Percentiles rank a stretch among this genome's conserved stretches.
phyloP scores from a whole-genome alignment of 37 sponge, comb jelly and placozoan species.

The Spongia lamella region DNA sequence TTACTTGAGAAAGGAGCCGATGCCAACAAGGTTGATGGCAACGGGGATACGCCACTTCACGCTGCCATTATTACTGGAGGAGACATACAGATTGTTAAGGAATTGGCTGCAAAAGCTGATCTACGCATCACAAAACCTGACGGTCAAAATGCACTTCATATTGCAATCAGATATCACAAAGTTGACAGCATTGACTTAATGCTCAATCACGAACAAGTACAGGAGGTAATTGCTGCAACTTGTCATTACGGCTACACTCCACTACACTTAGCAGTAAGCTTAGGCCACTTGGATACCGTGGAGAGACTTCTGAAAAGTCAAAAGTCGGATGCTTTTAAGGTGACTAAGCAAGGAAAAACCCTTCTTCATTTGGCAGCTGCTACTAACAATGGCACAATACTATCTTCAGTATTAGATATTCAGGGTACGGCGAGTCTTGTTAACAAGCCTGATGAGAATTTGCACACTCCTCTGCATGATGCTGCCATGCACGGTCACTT shows the following conservation, averaged over 20 bases:
- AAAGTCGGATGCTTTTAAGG: constrained; percentile 7
- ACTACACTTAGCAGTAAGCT: constrained; percentile 66
- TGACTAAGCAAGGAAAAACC: constrained; percentile 51
- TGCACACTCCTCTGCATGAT: constrained; percentile 57
- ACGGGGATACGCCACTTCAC: constrained; percentile 85
- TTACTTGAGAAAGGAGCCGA: too few relatives aligned
- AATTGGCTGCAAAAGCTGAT: constrained; percentile 49
- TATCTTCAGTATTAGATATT: constrained; percentile 18
- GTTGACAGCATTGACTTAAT: constrained; percentile 46
- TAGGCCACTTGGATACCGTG: constrained; percentile 35
- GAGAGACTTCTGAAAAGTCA: constrained; percentile 31
- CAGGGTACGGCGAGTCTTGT: constrained; percentile 30
- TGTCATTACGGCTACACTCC: constrained; percentile 63
- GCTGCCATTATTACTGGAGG: constrained; percentile 42
- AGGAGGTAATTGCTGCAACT: constrained; percentile 33
- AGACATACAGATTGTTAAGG: constrained; percentile 28
- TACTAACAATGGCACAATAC: constrained; percentile 30
- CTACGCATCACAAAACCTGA: constrained; percentile 58
- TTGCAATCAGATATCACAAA: constrained; percentile 44
- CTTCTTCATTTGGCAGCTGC: constrained; percentile 57
- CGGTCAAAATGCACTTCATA: constrained; percentile 82
- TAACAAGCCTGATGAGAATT: constrained; percentile 17
- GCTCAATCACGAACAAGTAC: constrained; percentile 31
- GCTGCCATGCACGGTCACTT: constrained; percentile 57
- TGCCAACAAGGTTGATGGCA: too few relatives aligned